Evolutionary conservation across 2,113 vertebrate species (phyloP).

Genomic region (Apteryx mantelli): DNA sequence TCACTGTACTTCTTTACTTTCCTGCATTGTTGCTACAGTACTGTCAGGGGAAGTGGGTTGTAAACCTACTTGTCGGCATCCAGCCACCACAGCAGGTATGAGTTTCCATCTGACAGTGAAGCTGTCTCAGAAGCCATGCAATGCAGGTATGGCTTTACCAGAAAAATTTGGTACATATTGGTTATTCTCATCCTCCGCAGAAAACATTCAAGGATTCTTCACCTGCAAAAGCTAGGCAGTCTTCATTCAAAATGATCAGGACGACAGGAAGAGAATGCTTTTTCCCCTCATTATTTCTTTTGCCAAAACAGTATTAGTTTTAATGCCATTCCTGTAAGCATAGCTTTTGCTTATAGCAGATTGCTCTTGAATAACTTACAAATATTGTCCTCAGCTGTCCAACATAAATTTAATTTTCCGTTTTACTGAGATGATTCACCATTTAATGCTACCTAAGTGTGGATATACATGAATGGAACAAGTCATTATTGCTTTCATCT

Average conservation of each 20-base stretch:
- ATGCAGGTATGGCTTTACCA: not conserved
- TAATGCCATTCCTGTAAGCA: not conserved
- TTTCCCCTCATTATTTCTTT: not conserved
- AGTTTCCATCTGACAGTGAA: not conserved
- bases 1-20: not conserved
- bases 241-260: not conserved
- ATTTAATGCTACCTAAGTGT: not conserved
- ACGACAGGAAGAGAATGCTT: not conserved
- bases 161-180: not conserved
- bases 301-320: not conserved
- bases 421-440: not conserved
- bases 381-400: not conserved
- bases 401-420: not conserved
- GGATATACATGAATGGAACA: conserved; percentile 8
- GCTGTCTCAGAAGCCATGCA: not conserved
- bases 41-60: rapidly evolving
- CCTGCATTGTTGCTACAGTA: not conserved
- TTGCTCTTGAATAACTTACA: not conserved
- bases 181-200: not conserved
- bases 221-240: not conserved
- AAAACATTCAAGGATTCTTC: not conserved
- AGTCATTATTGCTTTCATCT: not conserved
- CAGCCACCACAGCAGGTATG: not conserved
- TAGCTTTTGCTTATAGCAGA: not conserved
- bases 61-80: not conserved